Percentiles rank a stretch among this genome's conserved stretches.
Conservation (phyloP, 2,113 vertebrate genomes). For the Azemiops feae region DNA sequence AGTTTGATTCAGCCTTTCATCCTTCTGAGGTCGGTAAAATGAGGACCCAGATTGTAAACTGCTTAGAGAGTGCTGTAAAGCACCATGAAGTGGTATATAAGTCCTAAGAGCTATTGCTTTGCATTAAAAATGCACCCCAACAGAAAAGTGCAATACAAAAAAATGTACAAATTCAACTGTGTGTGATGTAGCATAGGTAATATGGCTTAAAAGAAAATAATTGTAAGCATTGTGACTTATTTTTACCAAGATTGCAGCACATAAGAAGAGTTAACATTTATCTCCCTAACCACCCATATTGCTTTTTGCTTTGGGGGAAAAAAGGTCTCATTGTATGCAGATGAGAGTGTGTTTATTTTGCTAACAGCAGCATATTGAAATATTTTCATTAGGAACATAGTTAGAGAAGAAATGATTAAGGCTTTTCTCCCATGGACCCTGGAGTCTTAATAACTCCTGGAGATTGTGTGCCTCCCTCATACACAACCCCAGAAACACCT, state of each 20-base stretch:
- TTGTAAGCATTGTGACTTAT: not conserved
- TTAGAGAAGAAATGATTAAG: not conserved
- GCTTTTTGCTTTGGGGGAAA: not conserved
- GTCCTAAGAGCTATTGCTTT: not conserved
- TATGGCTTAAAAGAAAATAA: not conserved
- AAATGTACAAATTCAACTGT: not conserved
- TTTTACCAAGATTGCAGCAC: not conserved
- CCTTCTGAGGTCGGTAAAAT: too few species aligned
- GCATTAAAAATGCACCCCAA: not conserved
- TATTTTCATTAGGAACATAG: not conserved
- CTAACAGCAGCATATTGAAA: not conserved
- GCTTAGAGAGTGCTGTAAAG: too few species aligned
- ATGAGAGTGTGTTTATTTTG: not conserved
- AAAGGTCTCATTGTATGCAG: not conserved
- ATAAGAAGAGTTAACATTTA: not conserved
- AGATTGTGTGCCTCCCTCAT: not conserved
- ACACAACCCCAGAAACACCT: not conserved
- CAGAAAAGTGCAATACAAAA: not conserved
- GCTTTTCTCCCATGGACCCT: not conserved
- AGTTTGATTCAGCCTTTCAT: too few species aligned
- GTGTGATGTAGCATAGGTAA: not conserved
- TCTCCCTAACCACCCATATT: not conserved
- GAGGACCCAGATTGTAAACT: too few species aligned
- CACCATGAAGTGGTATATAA: too few species aligned
- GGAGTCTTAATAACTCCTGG: not conserved